Conservation (phyloP, 2,113 vertebrate genomes). For the Cephalopterus ornatus region DNA sequence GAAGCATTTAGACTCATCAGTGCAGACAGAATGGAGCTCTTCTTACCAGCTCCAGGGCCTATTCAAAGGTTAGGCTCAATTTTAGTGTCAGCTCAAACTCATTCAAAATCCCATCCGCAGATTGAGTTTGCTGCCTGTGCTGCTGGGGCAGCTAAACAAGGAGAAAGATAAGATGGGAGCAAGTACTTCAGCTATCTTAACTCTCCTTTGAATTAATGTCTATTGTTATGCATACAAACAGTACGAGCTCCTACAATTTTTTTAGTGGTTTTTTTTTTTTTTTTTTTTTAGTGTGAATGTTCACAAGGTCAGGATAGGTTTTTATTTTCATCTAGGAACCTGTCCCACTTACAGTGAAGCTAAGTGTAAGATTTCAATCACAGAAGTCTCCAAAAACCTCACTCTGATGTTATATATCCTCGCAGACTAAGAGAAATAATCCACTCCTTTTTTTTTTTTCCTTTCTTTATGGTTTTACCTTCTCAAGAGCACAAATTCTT, state of each 20-base stretch:
- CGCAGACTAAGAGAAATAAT: neutral
- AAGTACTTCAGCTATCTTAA: neutral
- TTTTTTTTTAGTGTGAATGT: neutral
- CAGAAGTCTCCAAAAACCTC: neutral
- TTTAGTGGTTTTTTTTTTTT: no score
- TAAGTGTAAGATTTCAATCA: neutral
- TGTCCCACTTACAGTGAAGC: neutral
- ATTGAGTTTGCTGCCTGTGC: neutral
- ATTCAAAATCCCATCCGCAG: neutral
- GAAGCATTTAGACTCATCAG: neutral
- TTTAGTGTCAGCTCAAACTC: slow-evolving; percentile 35
- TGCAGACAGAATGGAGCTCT: neutral
- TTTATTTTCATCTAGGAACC: neutral
- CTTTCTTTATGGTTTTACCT: neutral
- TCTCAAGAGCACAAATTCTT: neutral
- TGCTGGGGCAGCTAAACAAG: neutral
- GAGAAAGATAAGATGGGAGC: neutral
- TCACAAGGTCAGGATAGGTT: neutral
- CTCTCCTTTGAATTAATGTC: neutral
- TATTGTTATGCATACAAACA: neutral
- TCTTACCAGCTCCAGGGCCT: neutral
- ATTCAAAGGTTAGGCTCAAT: slow-evolving; percentile 39
- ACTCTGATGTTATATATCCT: neutral
- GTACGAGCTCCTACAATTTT: neutral
- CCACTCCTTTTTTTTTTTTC: neutral